Evolutionary conservation across 2,797 vertebrate species (phyloP).

Genomic region (Falco naumanni): DNA sequence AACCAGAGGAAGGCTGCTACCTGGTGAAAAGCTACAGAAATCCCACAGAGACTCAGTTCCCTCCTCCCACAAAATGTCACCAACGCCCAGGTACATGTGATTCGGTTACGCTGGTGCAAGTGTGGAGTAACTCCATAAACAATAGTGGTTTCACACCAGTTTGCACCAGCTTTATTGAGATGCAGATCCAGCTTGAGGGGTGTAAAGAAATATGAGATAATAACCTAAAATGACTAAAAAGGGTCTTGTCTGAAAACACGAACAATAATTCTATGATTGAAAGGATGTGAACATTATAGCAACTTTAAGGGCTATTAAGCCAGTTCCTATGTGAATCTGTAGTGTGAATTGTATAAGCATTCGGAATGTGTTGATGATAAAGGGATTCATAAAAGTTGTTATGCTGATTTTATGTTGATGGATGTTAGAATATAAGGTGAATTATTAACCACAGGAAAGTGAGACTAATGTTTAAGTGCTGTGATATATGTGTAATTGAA

Average conservation of each 20-base stretch:
- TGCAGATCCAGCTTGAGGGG: slow-evolving; percentile 10
- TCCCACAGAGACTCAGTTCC: neutral
- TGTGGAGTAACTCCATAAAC: neutral
- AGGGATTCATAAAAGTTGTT: slow-evolving; percentile 83
- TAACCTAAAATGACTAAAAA: slow-evolving; percentile 70
- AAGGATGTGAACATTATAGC: slow-evolving; percentile 75
- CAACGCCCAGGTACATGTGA: neutral
- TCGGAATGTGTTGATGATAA: slow-evolving; percentile 81
- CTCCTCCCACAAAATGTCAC: neutral
- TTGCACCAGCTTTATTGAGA: slow-evolving; percentile 20
- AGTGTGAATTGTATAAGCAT: slow-evolving; percentile 79
- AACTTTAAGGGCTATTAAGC: slow-evolving; percentile 81
- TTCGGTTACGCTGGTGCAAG: neutral
- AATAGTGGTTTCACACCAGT: neutral
- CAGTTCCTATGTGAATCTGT: slow-evolving; percentile 77
- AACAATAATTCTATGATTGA: slow-evolving; percentile 75
- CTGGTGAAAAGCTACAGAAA: neutral
- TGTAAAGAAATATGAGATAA: slow-evolving; percentile 49
- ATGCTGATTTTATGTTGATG: slow-evolving; percentile 84
- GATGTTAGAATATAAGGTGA: slow-evolving; percentile 80
- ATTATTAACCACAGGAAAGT: slow-evolving; percentile 81
- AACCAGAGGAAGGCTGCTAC: neutral
- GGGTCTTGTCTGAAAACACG: slow-evolving; percentile 68
- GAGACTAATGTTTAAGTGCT: slow-evolving; percentile 80
- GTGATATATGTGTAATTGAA: slow-evolving; percentile 79